Conservation (phyloP, 1,140 invertebrate species). For the Bathynomus jamesi region DNA sequence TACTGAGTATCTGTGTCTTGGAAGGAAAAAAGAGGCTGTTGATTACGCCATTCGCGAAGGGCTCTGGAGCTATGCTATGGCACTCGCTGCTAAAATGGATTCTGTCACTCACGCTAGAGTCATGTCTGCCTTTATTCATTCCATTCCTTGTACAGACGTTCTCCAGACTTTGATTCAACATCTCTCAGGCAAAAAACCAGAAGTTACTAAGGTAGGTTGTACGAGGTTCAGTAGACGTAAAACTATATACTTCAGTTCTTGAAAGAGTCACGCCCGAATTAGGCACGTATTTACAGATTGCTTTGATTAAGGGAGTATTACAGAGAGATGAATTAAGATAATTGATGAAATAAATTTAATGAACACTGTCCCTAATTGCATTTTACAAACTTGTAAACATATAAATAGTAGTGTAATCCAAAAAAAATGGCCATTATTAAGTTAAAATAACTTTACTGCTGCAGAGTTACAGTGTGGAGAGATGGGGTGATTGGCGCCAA, state of each 20-base stretch:
- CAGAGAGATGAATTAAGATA: too few species aligned
- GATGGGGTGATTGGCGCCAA: slow-evolving; percentile 91
- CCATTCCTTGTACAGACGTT: slow-evolving; percentile 74
- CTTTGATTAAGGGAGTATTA: too few species aligned
- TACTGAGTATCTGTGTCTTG: slow-evolving; percentile 30
- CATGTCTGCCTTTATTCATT: slow-evolving; percentile 79
- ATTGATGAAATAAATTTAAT: too few species aligned
- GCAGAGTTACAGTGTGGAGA: slow-evolving; percentile 64
- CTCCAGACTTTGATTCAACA: slow-evolving; percentile 87
- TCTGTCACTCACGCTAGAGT: slow-evolving; percentile 77
- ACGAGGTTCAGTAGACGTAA: too few species aligned
- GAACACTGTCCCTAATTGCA: too few species aligned
- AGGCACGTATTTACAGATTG: too few species aligned
- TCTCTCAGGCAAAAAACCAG: slow-evolving; percentile 74
- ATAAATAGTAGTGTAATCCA: too few species aligned
- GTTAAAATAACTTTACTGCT: too few species aligned
- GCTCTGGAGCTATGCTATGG: slow-evolving; percentile 90
- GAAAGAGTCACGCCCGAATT: too few species aligned
- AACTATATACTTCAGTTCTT: too few species aligned
- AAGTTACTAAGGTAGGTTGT: slow-evolving; percentile 73
- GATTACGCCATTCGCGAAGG: slow-evolving; percentile 84
- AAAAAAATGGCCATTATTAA: too few species aligned
- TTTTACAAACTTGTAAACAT: too few species aligned
- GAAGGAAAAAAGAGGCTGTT: slow-evolving; percentile 35
- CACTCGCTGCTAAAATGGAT: slow-evolving; percentile 81